Base-by-base conservation (phyloP, 2,888 invertebrate species). In the Alviniconcha strummeri region DNA sequence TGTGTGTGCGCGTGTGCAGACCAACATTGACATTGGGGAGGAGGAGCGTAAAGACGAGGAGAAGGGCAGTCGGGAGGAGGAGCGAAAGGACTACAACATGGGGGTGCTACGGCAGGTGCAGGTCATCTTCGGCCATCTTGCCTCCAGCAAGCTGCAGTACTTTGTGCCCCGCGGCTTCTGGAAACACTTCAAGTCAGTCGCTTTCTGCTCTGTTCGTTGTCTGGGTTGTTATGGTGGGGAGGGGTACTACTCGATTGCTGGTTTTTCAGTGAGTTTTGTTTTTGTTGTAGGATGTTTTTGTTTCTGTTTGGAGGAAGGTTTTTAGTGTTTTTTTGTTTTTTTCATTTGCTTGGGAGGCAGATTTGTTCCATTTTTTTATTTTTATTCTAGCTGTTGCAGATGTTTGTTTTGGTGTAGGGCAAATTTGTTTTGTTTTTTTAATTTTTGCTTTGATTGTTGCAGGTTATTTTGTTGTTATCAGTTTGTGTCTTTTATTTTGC, bases 141-240 rank as follows among this genome's bases (percentile, higher is more conserved):
- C 98, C 85, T 97, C 97, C 93, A 98, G 98, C 93, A 97, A 98
- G 92, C 95, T 98, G 84, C 99, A 99, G 95, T 99, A 97, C 95
- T 99, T 99, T 94, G 96, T 98, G 91, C 99, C 99, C n/a, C 96
- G 97, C 91, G 98, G 98, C 81, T 96, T 99, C 89, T 99, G 99
- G 99, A 97, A 97, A 92, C 98, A 98, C 95, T 99, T 99, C 94
- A 98, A 97, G 97, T 98, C 95, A 96, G 96, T 94, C 11, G 57
- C 13, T 1, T 6, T 8, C 56, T 36, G 19, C n/a, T 71, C n/a
- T 8, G 1, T 2, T 71, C 9, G 0, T 60, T 60, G 60, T 36
- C 1, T 3, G 36, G 36, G 36, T 36, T 64, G 11, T 13, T 15
- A 64, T 64, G 15, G 64, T 64, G 64, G 64, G 9, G 64, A 64